Evolutionary conservation across 2,888 invertebrate species (phyloP), one percentile per base, ranked within the genome.

Genomic region (Leptopilina drosophilae): DNA sequence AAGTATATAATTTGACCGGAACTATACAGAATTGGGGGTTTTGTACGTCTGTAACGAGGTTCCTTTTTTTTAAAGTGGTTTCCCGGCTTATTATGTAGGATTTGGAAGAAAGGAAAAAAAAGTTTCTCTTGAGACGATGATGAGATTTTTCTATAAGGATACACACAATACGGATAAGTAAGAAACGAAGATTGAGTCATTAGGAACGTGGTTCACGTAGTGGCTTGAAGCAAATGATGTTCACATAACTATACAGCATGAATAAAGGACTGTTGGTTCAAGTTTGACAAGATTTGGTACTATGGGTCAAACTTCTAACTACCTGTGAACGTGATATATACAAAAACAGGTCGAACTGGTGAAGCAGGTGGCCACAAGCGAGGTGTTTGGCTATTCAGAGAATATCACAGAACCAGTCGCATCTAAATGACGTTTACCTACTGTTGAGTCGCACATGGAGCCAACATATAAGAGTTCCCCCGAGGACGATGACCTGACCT

Each of bases 331-430:
- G 56, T n/a, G 53, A 40, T 33, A 73, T 33, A 33, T 20, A 20
- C 20, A 20, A 20, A 59, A 73, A 73, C 73, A 73, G 73, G 73
- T 73, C 40, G 73, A 73, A 73, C 73, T 33, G 73, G 73, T 73
- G 73, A 33, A 56, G 56, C 73, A 73, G 73, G 73, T 73, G 73
- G 56, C 73, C 56, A 40, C 49, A 9, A 73, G 56, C 20, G 56
- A 56, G 20, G 56, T 59, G 73, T 73, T 73, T 73, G 56, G 33
- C 73, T 53, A 73, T 73, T 73, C 73, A 56, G 56, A 11, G 26
- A 73, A 73, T 73, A 73, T 59, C 73, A 53, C 56, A 59, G 20
- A 20, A 73, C 56, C 73, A 56, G 73, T 73, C 26, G 73, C 73
- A n/a, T 73, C 26, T 5, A 33, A 56, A 40, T 11, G 56, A 56